Evolutionary conservation across 2,113 vertebrate genomes (phyloP).

Genomic region (Myiopsitta monachus): DNA sequence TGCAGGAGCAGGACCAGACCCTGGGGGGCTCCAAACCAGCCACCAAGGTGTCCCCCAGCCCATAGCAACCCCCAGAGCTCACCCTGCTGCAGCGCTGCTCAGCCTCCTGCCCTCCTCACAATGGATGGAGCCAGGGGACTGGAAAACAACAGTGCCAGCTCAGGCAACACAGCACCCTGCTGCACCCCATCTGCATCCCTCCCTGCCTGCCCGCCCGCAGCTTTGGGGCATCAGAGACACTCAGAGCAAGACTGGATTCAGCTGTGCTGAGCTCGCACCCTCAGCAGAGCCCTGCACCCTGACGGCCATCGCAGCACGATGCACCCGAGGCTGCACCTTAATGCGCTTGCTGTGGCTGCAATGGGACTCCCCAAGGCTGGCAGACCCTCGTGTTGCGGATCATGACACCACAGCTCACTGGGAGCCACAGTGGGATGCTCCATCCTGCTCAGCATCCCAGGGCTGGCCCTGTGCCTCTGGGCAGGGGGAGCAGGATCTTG

Average conservation of each 20-base stretch:
- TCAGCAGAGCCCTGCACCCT: background rate
- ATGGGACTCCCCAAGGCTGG: background rate
- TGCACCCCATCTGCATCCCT: background rate
- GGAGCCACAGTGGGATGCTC: background rate
- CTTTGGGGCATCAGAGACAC: background rate
- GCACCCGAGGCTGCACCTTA: background rate
- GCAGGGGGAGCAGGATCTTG: background rate
- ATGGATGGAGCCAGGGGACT: accelerated
- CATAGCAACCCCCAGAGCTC: background rate
- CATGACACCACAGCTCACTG: background rate
- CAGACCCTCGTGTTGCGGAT: accelerated
- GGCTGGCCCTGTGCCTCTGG: accelerated
- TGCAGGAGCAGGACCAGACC: background rate
- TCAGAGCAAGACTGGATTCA: background rate
- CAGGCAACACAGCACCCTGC: too few relatives aligned
- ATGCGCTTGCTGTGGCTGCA: accelerated
- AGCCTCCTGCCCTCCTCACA: accelerated
- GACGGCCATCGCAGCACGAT: too few relatives aligned
- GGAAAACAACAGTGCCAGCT: accelerated
- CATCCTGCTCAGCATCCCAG: background rate
- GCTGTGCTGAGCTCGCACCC: background rate
- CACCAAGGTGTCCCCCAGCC: background rate
- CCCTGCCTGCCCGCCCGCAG: accelerated
- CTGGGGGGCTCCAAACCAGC: background rate
- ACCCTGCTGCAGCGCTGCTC: background rate